Base-by-base conservation (phyloP, 2,113 vertebrate species). In the Sterna hirundo region DNA sequence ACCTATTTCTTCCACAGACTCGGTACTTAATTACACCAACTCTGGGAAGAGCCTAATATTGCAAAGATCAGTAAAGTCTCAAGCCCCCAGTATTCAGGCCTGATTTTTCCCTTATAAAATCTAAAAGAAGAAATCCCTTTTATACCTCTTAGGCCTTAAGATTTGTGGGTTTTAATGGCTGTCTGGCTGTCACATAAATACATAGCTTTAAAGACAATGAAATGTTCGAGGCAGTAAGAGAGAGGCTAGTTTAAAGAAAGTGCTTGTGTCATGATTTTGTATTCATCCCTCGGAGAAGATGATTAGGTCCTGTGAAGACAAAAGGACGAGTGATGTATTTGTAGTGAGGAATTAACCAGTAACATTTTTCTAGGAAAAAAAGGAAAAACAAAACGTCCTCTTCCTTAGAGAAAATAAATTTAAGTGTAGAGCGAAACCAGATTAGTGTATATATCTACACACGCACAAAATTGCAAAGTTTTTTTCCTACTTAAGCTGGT, bases 271-370 rank as follows among this genome's bases (percentile, higher is more conserved):
- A 18, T 86, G 84, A 82, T 78, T 95, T 94, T 1, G 0, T 65
- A 70, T 92, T 88, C 76, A 78, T 81, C 51, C 76, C 77, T 92
- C 36, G 57, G 88, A 94, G 85, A 80, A 65, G 51, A 86, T 92
- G n/a, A 90, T 92, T 83, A 88, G 83, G 88, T 94, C 74, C 60
- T 90, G 21, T 83, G 77, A 96, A 95, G 90, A 90, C 51, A 86
- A 86, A 86, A 96, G 68, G 68, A 60, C 19, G 34, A 81, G 71
- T 83, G 23, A 47, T 78, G 16, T 27, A n/a, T 96, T 77, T 69
- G 69, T 88, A 58, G 58, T 2, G 5, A 34, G 55, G 62, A 88
- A 92, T 90, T 92, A 86, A 93, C 29, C 32, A 29, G 13, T 72
- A 68, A 23, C 13, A 10, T 29, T 81, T 82, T 89, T 81, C 69